Evolutionary conservation across 2,113 vertebrate genomes (phyloP).

Genomic region (Heteronetta atricapilla): DNA sequence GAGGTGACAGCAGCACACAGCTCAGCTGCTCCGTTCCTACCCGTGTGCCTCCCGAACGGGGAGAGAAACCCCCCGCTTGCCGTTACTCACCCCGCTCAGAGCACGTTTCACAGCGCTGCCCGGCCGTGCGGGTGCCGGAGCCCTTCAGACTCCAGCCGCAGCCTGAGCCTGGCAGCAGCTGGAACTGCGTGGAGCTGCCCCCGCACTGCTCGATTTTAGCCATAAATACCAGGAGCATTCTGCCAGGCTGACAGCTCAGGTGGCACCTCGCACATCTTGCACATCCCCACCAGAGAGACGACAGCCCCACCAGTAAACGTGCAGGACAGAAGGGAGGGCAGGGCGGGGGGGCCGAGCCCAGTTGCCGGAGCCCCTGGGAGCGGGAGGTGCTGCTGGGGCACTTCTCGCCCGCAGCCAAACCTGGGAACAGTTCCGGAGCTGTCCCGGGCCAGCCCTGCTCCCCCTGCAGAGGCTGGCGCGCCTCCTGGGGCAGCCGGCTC

Average conservation of each 20-base stretch:
- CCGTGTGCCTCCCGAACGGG: background rate
- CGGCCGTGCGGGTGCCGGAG: background rate
- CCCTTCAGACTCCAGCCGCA: background rate
- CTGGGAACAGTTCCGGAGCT: background rate
- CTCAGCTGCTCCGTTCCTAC: background rate
- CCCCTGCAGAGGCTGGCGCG: accelerated
- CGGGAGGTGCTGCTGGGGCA: too few relatives aligned
- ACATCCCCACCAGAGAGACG: background rate
- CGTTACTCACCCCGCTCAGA: background rate
- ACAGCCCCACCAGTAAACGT: background rate
- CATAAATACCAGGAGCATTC: background rate
- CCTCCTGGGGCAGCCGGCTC: too few relatives aligned
- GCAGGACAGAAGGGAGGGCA: too few relatives aligned
- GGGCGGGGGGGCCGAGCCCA: accelerated
- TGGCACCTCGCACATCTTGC: too few relatives aligned
- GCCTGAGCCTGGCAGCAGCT: background rate
- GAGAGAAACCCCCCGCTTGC: background rate
- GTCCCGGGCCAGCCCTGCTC: background rate
- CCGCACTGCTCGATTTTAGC: background rate
- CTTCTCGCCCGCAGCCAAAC: background rate
- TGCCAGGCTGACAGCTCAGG: background rate
- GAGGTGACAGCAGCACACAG: background rate
- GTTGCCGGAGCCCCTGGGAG: background rate
- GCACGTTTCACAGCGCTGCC: background rate
- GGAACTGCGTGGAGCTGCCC: background rate